phyloP scores from a whole-genome alignment of 1,140 invertebrate species.

The Brachionus plicatilis region DNA sequence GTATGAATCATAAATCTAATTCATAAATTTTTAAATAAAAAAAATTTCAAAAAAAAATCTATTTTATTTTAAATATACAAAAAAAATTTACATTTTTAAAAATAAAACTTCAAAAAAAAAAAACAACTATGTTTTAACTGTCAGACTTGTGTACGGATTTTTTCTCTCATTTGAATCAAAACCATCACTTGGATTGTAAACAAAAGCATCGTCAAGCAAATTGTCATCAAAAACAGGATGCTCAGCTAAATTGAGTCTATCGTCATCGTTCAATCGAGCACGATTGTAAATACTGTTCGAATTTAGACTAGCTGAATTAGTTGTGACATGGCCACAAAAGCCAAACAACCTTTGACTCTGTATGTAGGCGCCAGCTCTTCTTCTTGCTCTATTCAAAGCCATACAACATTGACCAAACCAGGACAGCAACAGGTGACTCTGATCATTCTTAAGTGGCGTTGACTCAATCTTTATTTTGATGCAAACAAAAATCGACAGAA shows the following conservation, averaged over 20 bases:
- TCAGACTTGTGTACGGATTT: conserved; percentile 28
- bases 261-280: conserved; percentile 16
- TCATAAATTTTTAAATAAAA: too few relatives aligned
- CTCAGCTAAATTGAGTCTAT: conserved; percentile 21
- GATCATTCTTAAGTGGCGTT: neutral
- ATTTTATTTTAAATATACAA: too few relatives aligned
- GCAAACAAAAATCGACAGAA: neutral
- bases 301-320: neutral
- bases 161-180: neutral
- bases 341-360: neutral
- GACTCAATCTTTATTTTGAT: neutral
- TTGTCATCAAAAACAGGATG: conserved; percentile 29
- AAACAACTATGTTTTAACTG: conserved; percentile 10
- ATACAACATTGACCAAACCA: neutral
- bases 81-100: too few relatives aligned
- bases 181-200: neutral
- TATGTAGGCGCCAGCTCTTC: neutral
- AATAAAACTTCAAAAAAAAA: too few relatives aligned
- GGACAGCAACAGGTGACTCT: neutral
- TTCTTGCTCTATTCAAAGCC: neutral
- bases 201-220: conserved; percentile 13
- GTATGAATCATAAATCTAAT: too few relatives aligned
- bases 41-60: too few relatives aligned
- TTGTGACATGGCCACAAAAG: neutral
- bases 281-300: conserved; percentile 22